phyloP scores from a whole-genome alignment of 2,888 invertebrate species.

The Seira musarum region DNA sequence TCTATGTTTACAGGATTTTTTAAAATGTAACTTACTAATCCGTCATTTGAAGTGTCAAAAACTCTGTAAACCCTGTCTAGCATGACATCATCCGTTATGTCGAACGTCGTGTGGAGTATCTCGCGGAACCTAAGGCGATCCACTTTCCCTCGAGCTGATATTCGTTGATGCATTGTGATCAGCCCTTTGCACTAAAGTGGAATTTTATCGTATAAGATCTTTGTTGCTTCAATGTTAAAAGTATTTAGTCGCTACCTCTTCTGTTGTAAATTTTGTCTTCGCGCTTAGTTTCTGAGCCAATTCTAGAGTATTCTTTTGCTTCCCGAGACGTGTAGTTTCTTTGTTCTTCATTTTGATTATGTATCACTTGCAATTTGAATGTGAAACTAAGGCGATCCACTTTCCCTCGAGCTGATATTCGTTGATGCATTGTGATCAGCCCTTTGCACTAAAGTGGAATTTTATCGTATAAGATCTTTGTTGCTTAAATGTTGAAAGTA shows the following conservation, averaged over 20 bases:
- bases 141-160: conserved; percentile 47
- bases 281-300: conserved; percentile 51
- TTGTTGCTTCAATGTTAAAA: neutral
- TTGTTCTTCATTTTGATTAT: conserved; percentile 28
- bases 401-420: conserved; percentile 48
- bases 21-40: conserved; percentile 51
- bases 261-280: conserved; percentile 52
- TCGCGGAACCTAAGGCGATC: conserved; percentile 57
- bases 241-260: conserved; percentile 42
- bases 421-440: conserved; percentile 49
- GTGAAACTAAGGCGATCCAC: conserved; percentile 53
- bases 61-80: conserved; percentile 53
- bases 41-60: conserved; percentile 53
- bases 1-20: too few species aligned
- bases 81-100: conserved; percentile 62
- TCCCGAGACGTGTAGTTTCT: conserved; percentile 30
- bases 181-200: conserved; percentile 50
- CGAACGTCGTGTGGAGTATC: conserved; percentile 53
- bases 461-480: neutral
- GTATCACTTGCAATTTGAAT: neutral
- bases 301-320: conserved; percentile 54
- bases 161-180: conserved; percentile 51
- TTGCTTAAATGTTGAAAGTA: too few species aligned
- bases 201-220: neutral
- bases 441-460: conserved; percentile 46